Base-by-base conservation (phyloP, 2,113 vertebrate species). In the Microtus richardsoni region DNA sequence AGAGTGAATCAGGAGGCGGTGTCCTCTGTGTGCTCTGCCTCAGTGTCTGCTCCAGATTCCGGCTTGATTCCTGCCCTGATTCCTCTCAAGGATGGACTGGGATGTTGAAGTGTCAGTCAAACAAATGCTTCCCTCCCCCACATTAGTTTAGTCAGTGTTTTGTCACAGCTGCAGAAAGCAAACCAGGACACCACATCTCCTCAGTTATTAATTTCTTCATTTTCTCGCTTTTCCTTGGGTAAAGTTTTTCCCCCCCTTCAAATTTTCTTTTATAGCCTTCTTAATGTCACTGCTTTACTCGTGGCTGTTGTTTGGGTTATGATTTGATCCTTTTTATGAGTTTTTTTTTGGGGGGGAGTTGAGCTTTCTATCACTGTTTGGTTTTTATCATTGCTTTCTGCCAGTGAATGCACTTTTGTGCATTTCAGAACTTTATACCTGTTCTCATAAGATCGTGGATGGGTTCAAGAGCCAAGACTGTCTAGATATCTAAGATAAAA, bases 341-440 rank as follows among this genome's bases (percentile, higher is more conserved):
- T 16, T 58, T 62, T 54, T 95, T 74, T 0, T 66, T 0, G 24
- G 21, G 22, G 28, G 6, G 60, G 26, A 84, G 54, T 54, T 21
- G 83, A 68, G 77, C 30, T 95, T 96, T 80, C 68, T 44, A 13
- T 84, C 44, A 64, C 88, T 10, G 0, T 9, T 96, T 0, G 74
- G 2, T 71, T 97, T 96, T 93, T 33, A 85, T 95, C 3, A 52
- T 79, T 88, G 62, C 58, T 91, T 58, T 21, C 60, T 90, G 54
- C 78, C 71, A 62, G 36, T 71, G 28, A 91, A 41, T 52, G 47
- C 64, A 14, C 85, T 93, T 92, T 94, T 39, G 93, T 75, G 93
- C 66, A 52, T 97, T 97, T 98, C 85, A 96, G 66, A 39, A 62
- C 93, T 70, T 94, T 87, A 90, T 68, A 85, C 33, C 24, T 91